Percentiles rank a stretch among this genome's conserved stretches.
phyloP scores from a whole-genome alignment of 2,113 vertebrate genomes.

The Spermophilus dauricus region DNA sequence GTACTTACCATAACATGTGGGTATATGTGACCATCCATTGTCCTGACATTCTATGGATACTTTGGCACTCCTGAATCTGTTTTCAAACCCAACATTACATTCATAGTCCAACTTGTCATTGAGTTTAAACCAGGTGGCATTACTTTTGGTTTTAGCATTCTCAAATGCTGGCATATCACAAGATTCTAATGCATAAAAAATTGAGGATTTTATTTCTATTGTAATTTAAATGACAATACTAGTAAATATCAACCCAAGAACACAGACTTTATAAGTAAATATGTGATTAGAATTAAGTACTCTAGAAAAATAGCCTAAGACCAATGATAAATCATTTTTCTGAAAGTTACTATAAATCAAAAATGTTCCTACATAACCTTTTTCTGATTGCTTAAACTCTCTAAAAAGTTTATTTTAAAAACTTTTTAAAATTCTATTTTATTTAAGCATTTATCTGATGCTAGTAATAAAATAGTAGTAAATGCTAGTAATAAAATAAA shows the following conservation, averaged over 20 bases:
- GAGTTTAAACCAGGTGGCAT: conserved; percentile 64
- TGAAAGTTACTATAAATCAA: not conserved
- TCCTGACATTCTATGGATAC: conserved; percentile 65
- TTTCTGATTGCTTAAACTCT: not conserved
- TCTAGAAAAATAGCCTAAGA: not conserved
- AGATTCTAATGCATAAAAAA: conserved; percentile 78
- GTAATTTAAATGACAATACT: not conserved
- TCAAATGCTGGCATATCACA: conserved; percentile 63
- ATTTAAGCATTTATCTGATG: not conserved
- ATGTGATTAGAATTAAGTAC: not conserved
- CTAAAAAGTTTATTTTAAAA: not conserved
- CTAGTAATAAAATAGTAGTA: not conserved
- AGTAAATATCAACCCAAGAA: not conserved
- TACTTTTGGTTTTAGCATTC: conserved; percentile 47
- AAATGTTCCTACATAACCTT: not conserved
- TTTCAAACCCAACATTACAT: conserved; percentile 83
- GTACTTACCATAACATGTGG: conserved; percentile 81
- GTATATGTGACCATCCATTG: conserved; percentile 80
- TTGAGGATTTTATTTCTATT: not conserved
- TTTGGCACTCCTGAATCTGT: not conserved
- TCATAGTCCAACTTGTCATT: conserved; percentile 82
- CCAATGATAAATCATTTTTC: not conserved
- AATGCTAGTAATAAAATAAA: not conserved
- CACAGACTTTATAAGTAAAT: not conserved
- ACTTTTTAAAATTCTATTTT: not conserved